Conservation (phyloP, 2,888 invertebrate genomes). For the Mesochorus sp. region DNA sequence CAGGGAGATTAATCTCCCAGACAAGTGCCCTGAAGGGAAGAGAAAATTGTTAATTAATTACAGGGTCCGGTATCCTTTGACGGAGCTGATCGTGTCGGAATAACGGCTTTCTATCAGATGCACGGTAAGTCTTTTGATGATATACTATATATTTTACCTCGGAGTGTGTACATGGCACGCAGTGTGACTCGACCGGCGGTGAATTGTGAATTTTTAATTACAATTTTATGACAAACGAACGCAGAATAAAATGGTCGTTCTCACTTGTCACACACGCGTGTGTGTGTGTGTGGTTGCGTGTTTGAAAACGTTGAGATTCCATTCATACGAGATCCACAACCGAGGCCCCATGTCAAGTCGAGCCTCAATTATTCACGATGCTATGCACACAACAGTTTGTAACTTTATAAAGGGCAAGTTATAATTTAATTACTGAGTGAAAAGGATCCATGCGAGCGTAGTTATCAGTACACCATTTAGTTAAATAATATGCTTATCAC, state of each 20-base stretch:
- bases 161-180: no score
- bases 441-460: slow-evolving; percentile 13
- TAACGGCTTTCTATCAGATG: slow-evolving; percentile 93
- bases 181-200: no score
- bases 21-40: neutral
- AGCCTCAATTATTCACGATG: slow-evolving; percentile 36
- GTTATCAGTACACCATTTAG: slow-evolving; percentile 24
- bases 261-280: neutral
- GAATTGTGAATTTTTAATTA: slow-evolving; percentile 23
- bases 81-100: slow-evolving; percentile 94
- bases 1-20: no score
- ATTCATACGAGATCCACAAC: slow-evolving; percentile 27
- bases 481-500: neutral
- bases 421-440: slow-evolving; percentile 42
- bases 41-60: slow-evolving; percentile 71
- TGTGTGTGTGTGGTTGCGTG: no score
- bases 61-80: slow-evolving; percentile 95
- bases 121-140: slow-evolving; percentile 86
- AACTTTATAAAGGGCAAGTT: slow-evolving; percentile 13
- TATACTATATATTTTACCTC: no score
- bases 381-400: neutral
- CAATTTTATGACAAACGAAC: neutral
- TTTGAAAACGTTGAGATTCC: neutral
- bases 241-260: no score
- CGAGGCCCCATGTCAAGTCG: neutral